Percentiles rank a stretch among this genome's conserved stretches.
Evolutionary conservation across 2,888 invertebrate species (phyloP).

Genomic region (Peribatodes rhomboidaria): DNA sequence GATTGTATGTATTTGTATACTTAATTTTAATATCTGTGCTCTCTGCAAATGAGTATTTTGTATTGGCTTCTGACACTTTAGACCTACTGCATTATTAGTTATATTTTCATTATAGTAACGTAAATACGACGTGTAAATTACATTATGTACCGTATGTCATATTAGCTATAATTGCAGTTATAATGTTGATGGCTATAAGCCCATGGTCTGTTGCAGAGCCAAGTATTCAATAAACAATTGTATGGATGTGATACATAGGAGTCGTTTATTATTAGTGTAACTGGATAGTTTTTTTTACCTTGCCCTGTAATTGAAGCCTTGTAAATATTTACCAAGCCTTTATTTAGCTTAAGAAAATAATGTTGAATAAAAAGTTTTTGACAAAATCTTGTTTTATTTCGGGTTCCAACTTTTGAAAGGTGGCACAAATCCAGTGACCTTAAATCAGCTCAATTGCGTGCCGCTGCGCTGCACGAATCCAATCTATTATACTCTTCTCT

Average conservation of each 20-base stretch:
- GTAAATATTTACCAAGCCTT: slow-evolving; percentile 85
- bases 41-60: slow-evolving; percentile 45
- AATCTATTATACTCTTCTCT: no score
- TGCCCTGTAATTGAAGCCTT: slow-evolving; percentile 84
- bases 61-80: slow-evolving; percentile 27
- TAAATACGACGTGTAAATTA: slow-evolving; percentile 23
- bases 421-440: no score
- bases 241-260: slow-evolving; percentile 75
- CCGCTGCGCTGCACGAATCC: no score
- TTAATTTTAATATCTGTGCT: slow-evolving; percentile 39
- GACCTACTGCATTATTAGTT: slow-evolving; percentile 18
- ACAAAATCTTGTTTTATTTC: slow-evolving; percentile 76
- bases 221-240: slow-evolving; percentile 66
- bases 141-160: slow-evolving; percentile 4
- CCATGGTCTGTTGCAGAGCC: slow-evolving; percentile 64
- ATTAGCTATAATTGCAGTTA: slow-evolving; percentile 32
- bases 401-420: neutral
- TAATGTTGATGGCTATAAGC: slow-evolving; percentile 48
- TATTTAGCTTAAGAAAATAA: slow-evolving; percentile 81
- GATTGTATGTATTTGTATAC: slow-evolving; percentile 47
- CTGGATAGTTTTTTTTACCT: slow-evolving; percentile 84
- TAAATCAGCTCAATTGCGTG: no score
- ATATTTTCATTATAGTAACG: neutral
- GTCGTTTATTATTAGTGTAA: slow-evolving; percentile 69
- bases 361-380: slow-evolving; percentile 82